These are phyloP conservation scores for Tetramorium alpestre DNA, from an alignment of 1,140 invertebrate genomes.

Conservation along the genomic window DNA sequence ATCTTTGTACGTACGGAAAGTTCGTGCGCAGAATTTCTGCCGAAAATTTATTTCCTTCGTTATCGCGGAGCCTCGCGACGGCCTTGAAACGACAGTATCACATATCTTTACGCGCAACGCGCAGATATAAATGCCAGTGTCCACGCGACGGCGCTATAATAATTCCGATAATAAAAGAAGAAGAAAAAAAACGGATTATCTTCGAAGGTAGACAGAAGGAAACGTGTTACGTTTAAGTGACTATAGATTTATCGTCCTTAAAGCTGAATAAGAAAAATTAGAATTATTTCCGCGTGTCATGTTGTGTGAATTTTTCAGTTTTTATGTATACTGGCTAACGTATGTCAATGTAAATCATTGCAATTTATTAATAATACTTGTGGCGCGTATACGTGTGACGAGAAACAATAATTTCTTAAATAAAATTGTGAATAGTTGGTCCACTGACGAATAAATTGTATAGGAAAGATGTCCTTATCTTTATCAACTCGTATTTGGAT, in stretches of 20 bases:
- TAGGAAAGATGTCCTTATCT: neutral
- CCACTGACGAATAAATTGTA: neutral
- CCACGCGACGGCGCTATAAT: conserved; percentile 4
- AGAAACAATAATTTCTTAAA: neutral
- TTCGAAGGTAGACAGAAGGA: neutral
- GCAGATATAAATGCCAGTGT: conserved; percentile 6
- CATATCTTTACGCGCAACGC: conserved; percentile 23
- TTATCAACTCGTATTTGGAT: neutral
- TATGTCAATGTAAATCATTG: neutral
- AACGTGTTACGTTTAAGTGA: neutral
- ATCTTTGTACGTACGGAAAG: conserved; percentile 62
- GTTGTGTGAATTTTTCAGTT: neutral
- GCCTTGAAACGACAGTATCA: conserved; percentile 65
- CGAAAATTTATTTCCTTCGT: conserved; percentile 72
- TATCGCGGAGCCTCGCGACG: conserved; percentile 64
- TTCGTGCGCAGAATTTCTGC: conserved; percentile 61
- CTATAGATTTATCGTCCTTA: neutral
- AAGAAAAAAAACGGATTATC: neutral
- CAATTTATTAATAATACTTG: neutral
- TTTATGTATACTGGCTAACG: too few relatives aligned
- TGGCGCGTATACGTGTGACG: neutral
- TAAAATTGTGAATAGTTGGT: neutral
- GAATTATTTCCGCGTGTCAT: neutral
- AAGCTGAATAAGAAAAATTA: neutral
- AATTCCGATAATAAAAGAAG: neutral